Evolutionary conservation across 2,888 invertebrate genomes (phyloP).

Genomic region (Darwinula stevensoni): DNA sequence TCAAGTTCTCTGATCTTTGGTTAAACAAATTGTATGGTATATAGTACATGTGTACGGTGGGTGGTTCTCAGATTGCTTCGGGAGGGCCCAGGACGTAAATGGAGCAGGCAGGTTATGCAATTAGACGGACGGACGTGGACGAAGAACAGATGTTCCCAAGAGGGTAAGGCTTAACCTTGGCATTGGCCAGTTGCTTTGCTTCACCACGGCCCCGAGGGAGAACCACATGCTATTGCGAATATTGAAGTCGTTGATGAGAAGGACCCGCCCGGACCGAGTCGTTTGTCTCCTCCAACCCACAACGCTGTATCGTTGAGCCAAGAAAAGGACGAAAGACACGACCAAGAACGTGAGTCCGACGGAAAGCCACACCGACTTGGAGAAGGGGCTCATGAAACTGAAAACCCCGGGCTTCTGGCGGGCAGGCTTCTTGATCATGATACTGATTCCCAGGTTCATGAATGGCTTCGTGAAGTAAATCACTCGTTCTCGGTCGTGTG

Average conservation of each 20-base stretch:
- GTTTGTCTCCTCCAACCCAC: constrained; percentile 21
- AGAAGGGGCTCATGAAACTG: constrained; percentile 25
- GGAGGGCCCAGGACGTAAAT: too few species aligned
- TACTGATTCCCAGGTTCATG: constrained; percentile 24
- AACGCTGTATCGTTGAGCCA: constrained; percentile 24
- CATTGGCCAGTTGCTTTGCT: constrained; percentile 25
- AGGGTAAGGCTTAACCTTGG: too few species aligned
- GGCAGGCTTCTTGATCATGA: constrained; percentile 26
- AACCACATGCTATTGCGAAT: constrained; percentile 26
- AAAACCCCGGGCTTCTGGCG: constrained; percentile 22
- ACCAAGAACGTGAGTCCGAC: constrained; percentile 23
- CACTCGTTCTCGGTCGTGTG: constrained; percentile 22
- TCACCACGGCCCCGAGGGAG: constrained; percentile 25
- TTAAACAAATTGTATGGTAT: too few species aligned
- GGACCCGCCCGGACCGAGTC: constrained; percentile 11
- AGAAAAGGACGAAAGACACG: constrained; percentile 22
- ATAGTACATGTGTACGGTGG: too few species aligned
- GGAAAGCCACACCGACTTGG: constrained; percentile 23
- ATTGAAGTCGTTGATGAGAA: constrained; percentile 19
- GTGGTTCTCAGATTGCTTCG: too few species aligned
- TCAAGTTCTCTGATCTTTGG: too few species aligned
- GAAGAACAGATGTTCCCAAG: too few species aligned
- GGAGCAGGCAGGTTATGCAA: too few species aligned
- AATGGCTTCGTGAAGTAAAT: constrained; percentile 27
- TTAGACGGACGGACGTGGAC: too few species aligned